phyloP scores from a whole-genome alignment of 35 echinoderm and acorn worm species.

The Ptychodera flava region DNA sequence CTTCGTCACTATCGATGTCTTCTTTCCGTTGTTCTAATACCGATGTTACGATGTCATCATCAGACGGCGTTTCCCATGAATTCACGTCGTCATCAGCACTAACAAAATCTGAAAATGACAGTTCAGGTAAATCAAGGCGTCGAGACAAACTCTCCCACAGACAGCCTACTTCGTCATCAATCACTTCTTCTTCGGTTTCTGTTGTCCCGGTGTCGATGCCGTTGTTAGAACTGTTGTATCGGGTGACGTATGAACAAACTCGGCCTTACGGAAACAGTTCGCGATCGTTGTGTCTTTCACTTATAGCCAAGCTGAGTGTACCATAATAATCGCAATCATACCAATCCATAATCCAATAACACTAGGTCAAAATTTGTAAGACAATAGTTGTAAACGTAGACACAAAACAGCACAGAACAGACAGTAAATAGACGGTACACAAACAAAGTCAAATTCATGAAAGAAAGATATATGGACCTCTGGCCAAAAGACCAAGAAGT shows the following conservation, averaged over 20 bases:
- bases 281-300: background rate
- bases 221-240: too few species aligned
- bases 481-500: too few species aligned
- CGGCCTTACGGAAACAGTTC: background rate
- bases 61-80: background rate
- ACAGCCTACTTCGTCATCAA: background rate
- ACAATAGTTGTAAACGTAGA: too few species aligned
- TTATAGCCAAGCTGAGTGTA: conserved; percentile 4
- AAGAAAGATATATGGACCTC: too few species aligned
- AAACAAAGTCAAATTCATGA: too few species aligned
- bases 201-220: background rate
- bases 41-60: background rate
- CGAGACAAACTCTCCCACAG: background rate
- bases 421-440: too few species aligned
- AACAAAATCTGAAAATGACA: background rate
- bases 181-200: background rate
- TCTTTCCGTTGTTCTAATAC: background rate
- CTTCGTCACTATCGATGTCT: background rate
- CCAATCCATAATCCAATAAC: too few species aligned
- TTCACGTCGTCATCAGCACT: background rate
- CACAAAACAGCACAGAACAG: too few species aligned
- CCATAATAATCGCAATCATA: too few species aligned
- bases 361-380: too few species aligned
- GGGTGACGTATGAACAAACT: too few species aligned
- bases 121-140: background rate